Base-by-base conservation (phyloP, 2,888 invertebrate genomes). In the Pollenia angustigena region DNA sequence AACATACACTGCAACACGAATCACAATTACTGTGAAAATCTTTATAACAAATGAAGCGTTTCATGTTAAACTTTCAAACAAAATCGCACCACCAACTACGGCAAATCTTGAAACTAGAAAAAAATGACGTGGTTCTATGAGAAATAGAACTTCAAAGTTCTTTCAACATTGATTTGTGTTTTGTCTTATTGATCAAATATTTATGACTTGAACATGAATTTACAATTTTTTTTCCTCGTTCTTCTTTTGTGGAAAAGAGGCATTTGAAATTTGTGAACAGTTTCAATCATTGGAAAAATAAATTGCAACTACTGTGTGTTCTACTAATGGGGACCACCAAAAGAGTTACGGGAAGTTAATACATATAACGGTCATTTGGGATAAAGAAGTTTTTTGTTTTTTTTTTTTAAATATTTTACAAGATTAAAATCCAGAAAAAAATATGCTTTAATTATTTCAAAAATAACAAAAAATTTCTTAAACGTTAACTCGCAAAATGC, bases 1-100 rank as follows among this genome's bases (percentile, higher is more conserved):
- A 89, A 91, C 91, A 91, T 89, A 89, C 90, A 90, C 88, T 89
- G 87, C 81, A 87, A 88, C 84, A 88, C 79, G 82, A 79, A 66
- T 54, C 66, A 78, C 66, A 79, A 78, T 84, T 72, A 66, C 64
- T 78, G 78, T 72, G 58, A 78, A 84, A 84, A 83, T 66, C 78
- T 71, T 64, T 69, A 52, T 54, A 64, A 71, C 42, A 81, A 81
- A 82, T 82, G 82, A 82, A 82, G 75, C 82, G 40, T 82, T 76
- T 82, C 75, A 82, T 75, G 75, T 75, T 44, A 62, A 83, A 58
- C 32, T 83, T 78, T 66, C 58, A 72, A 72, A 16, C 42, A 32
- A 84, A 79, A 79, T 84, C 66, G 58, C 78, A 74, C 79, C 52
- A 46, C 18, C 14, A 82, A 68, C 58, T 16, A 32, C 16, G 10